Percentiles rank a stretch among this genome's conserved stretches.
These are phyloP conservation scores for Philantomba maxwellii DNA, from an alignment of 2,113 vertebrate species.

Conservation along the genomic window DNA sequence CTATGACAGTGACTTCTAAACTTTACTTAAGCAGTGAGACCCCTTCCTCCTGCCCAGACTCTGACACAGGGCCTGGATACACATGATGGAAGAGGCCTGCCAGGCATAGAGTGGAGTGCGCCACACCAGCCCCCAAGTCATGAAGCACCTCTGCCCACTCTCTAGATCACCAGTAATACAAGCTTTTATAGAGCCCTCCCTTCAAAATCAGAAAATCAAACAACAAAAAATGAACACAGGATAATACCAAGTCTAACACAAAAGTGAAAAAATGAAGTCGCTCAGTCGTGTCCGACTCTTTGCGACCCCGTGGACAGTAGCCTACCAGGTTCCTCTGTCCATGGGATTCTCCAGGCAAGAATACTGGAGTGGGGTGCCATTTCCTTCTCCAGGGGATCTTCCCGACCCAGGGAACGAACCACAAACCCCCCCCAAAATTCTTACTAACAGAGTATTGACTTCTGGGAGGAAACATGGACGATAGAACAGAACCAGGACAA, in stretches of 20 bases:
- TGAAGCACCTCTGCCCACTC: not conserved
- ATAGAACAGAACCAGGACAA: not conserved
- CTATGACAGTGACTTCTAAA: fast-evolving
- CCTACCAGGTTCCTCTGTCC: no score
- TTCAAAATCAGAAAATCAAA: not conserved
- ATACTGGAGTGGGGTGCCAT: no score
- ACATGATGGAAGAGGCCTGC: fast-evolving
- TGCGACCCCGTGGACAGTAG: no score
- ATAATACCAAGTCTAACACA: not conserved
- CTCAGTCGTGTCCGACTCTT: no score
- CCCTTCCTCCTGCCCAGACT: not conserved
- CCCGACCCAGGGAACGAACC: no score
- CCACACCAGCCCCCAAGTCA: fast-evolving
- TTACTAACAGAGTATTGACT: not conserved
- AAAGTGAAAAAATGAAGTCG: no score
- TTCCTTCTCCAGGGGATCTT: no score
- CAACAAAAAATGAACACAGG: fast-evolving
- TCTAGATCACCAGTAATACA: fast-evolving
- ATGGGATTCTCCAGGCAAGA: no score
- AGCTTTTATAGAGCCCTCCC: no score
- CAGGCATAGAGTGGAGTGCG: fast-evolving
- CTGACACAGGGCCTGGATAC: not conserved
- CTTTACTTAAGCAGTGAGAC: not conserved
- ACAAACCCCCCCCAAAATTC: no score
- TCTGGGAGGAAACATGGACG: fast-evolving